Base-by-base conservation (phyloP, 1,140 invertebrate genomes). In the Centruroides vittatus region DNA sequence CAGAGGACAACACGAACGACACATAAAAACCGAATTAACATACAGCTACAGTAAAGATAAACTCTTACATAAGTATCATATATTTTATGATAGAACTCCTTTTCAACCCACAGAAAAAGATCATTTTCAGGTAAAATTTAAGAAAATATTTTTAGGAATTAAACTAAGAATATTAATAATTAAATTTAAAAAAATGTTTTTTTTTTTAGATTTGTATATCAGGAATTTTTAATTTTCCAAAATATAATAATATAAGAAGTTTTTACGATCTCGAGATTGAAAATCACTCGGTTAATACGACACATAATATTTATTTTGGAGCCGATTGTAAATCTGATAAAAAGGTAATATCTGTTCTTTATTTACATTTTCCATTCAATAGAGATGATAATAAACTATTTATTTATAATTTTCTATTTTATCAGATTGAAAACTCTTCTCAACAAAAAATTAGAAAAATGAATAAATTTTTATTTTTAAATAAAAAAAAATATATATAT, bases 51-150 rank as follows among this genome's bases (percentile, higher is more conserved):
- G 57, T 12, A 11, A 35, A 5, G 57, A 58, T 35, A 23, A 55
- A 3, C n/a, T 34, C 3, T 55, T 47, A 52, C 61, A 62, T 41
- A 65, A 65, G 50, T 2, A 60, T 1, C 62, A 62, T 23, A 46
- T 65, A 36, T 65, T 23, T 55, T 65, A 60, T 13, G 56, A 62
- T 34, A 62, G 64, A 61, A 55, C 61, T 8, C n/a, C n/a, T n/a
- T n/a, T n/a, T n/a, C n/a, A n/a, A n/a, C 64, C 64, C 1, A 62
- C 35, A 41, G 36, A 41, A 41, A 4, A 4, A 41, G 36, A 41
- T 41, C 36, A 41, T 7, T 41, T 41, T 41, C 36, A 41, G 36
- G 36, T 41, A 41, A 41, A 41, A 4, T 41, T 41, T n/a, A n/a
- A n/a, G n/a, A n/a, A n/a, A n/a, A n/a, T n/a, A n/a, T n/a, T n/a